Conservation (phyloP, 2,797 vertebrate genomes). For the Delichon dasypus region DNA sequence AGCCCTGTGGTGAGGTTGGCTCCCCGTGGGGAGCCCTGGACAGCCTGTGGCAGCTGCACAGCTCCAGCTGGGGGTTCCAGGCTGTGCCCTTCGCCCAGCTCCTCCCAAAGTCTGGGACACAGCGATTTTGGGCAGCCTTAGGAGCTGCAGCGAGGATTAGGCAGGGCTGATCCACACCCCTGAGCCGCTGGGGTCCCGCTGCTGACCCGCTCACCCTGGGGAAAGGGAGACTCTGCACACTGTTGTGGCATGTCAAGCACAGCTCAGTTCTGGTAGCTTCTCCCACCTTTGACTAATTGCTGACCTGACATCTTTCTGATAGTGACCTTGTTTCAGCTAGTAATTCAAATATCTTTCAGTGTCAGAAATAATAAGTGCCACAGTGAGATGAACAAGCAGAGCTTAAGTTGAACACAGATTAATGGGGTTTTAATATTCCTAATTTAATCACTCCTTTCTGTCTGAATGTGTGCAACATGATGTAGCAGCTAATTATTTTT, state of each 20-base stretch:
- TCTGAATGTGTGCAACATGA: constrained; percentile 81
- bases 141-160: neutral
- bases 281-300: constrained; percentile 76
- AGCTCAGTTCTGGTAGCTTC: constrained; percentile 50
- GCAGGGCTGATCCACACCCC: neutral
- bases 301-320: constrained; percentile 75
- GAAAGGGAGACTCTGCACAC: neutral
- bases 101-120: neutral
- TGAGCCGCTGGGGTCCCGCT: rapidly evolving
- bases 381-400: constrained; percentile 78
- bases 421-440: constrained; percentile 89
- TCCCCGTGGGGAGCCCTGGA: rapidly evolving
- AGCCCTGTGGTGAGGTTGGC: rapidly evolving
- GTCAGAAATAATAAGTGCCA: constrained; percentile 78
- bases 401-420: constrained; percentile 85
- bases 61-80: rapidly evolving
- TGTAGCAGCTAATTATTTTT: constrained; percentile 90
- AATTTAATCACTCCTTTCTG: constrained; percentile 92
- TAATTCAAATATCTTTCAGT: constrained; percentile 75
- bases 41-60: neutral
- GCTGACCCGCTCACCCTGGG: neutral
- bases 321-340: constrained; percentile 76
- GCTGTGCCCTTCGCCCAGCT: neutral
- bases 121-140: rapidly evolving
- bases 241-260: constrained; percentile 33